Base-by-base conservation (phyloP, 2,113 vertebrate species). In the Hucho hucho region DNA sequence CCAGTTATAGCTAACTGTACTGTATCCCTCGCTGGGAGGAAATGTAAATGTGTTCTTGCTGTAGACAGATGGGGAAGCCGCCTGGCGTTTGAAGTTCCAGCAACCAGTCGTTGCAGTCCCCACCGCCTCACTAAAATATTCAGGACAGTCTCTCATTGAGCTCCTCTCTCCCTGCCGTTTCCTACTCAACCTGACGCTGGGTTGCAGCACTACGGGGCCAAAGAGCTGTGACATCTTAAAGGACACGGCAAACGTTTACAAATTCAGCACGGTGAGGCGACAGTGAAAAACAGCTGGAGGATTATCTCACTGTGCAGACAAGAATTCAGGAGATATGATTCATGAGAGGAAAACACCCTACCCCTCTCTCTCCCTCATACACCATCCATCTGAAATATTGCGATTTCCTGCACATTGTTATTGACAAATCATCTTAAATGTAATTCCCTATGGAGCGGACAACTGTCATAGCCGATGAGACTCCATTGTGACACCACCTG, bases 1-100 rank as follows among this genome's bases (percentile, higher is more conserved):
- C 91, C 90, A 86, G 91, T 91, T 91, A 91, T 81, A 83, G 86
- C 86, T 75, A 89, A 89, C 89, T 87, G 82, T 83, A 83, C 89
- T 83, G 89, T 89, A 87, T 92, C 87, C 91, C 92, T 91, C 58
- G 86, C 78, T 83, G 90, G 83, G 79, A 89, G 86, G 89, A 91
- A 91, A 92, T 93, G 91, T 89, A 92, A 93, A 94, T 92, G 87
- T 88, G 89, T 87, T 91, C 87, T 83, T 70, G 86, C 84, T 82
- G 83, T 67, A 91, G 92, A 92, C 91, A 92, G 91, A 93, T 89
- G 89, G 90, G 86, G 84, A 86, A 89, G 86, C 86, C 75, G 87
- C 82, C 81, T 76, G 81, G 53, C 76, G 89, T 93, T 92, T 93
- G 91, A 94, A 93, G 91, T 90, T 87, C 84, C 79, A 82, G 85